These are phyloP conservation scores for Halesus radiatus DNA, from an alignment of 1,140 invertebrate genomes.

Conservation along the genomic window DNA sequence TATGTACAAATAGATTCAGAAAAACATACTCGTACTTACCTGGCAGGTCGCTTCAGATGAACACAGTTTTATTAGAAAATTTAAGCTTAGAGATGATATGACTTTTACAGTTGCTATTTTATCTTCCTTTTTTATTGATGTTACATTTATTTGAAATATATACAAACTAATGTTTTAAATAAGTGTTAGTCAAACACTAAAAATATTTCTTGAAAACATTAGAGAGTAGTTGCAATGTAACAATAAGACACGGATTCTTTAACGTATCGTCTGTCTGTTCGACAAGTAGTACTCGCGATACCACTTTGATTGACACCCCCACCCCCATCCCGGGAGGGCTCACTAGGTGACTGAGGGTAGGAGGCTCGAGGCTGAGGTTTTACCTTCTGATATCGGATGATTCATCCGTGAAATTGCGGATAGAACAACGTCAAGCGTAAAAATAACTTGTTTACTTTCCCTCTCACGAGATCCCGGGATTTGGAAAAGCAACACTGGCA, in stretches of 20 bases:
- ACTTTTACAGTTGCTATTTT: too few relatives aligned
- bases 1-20: too few relatives aligned
- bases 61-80: too few relatives aligned
- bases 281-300: neutral
- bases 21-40: too few relatives aligned
- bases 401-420: conserved; percentile 52
- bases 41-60: too few relatives aligned
- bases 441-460: conserved; percentile 52
- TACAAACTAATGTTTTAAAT: too few relatives aligned
- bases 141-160: too few relatives aligned
- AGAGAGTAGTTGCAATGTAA: too few relatives aligned
- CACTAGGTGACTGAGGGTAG: too few relatives aligned
- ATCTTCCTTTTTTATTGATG: too few relatives aligned
- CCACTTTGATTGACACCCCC: conserved; percentile 45
- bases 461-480: conserved; percentile 27
- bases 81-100: too few relatives aligned
- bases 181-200: neutral
- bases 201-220: neutral
- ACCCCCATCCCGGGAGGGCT: too few relatives aligned
- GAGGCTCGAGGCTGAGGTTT: conserved; percentile 12
- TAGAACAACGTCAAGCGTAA: conserved; percentile 46
- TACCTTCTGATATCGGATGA: conserved; percentile 40
- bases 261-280: neutral
- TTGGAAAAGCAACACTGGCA: conserved; percentile 11
- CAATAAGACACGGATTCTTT: neutral